Conservation (phyloP, 2,888 invertebrate species). For the Caenorhabditis becei region DNA sequence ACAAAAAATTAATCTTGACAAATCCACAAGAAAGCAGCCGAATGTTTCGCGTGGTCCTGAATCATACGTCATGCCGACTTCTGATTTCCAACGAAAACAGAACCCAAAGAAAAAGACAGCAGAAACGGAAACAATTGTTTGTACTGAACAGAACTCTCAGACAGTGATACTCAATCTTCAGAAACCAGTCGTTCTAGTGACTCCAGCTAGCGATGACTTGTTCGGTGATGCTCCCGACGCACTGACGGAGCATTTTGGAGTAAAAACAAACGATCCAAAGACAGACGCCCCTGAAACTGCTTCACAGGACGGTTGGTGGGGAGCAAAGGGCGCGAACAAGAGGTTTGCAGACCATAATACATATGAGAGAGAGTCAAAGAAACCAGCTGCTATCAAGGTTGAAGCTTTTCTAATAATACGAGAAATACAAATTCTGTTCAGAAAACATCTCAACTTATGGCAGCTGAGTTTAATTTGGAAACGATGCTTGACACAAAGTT, state of each 20-base stretch:
- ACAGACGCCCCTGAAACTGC: neutral
- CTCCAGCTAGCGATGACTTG: slow-evolving; percentile 68
- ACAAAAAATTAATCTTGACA: slow-evolving; percentile 46
- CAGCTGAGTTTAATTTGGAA: slow-evolving; percentile 53
- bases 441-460: slow-evolving; percentile 46
- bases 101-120: slow-evolving; percentile 18
- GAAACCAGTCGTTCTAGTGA: slow-evolving; percentile 61
- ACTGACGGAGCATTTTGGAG: slow-evolving; percentile 65
- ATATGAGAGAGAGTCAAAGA: slow-evolving; percentile 3
- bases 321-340: slow-evolving; percentile 32
- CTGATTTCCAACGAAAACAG: slow-evolving; percentile 37
- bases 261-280: slow-evolving; percentile 50
- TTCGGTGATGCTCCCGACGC: slow-evolving; percentile 68
- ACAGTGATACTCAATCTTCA: neutral
- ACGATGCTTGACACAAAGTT: slow-evolving; percentile 60
- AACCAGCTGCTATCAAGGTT: neutral
- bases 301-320: slow-evolving; percentile 50
- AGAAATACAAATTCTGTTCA: neutral
- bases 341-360: neutral
- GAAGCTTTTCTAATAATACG: neutral
- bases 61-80: slow-evolving; percentile 48
- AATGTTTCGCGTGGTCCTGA: slow-evolving; percentile 53
- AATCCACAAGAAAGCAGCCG: slow-evolving; percentile 23
- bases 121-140: slow-evolving; percentile 11
- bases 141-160: no score